Evolutionary conservation across 92 coral and sea anemone species (phyloP).

Genomic region (Parazoanthus darwini): DNA sequence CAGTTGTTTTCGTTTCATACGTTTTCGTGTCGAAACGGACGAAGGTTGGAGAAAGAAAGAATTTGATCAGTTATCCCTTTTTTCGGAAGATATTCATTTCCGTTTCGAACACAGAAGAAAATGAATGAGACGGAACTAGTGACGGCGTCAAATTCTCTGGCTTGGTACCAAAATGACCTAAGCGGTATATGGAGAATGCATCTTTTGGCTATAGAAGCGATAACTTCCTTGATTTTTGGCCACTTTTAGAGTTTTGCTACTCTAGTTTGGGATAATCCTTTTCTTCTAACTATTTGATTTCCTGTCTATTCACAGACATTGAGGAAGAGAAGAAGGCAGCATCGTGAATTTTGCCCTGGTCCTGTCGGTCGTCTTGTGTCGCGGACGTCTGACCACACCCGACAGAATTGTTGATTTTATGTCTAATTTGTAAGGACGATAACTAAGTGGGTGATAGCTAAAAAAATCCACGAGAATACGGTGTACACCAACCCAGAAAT

Average conservation of each 20-base stretch:
- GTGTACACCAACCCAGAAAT: conserved; percentile 12
- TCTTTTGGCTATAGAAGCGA: background rate
- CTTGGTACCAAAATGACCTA: background rate
- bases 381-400: background rate
- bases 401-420: conserved; percentile 29
- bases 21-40: no score
- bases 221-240: conserved; percentile 9
- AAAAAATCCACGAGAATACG: conserved; percentile 17
- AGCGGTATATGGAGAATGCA: background rate
- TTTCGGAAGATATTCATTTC: no score
- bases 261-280: background rate
- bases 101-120: no score
- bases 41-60: no score
- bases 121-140: no score
- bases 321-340: conserved; percentile 32
- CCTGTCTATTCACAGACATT: background rate
- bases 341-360: conserved; percentile 1
- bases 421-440: conserved; percentile 14
- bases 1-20: no score
- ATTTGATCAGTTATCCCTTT: no score
- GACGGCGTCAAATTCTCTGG: background rate
- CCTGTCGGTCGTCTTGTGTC: background rate
- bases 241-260: background rate
- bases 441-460: conserved; percentile 25
- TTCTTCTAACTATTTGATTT: background rate